Conservation (phyloP, 2,888 invertebrate species). For the Xestobium rufovillosum region DNA sequence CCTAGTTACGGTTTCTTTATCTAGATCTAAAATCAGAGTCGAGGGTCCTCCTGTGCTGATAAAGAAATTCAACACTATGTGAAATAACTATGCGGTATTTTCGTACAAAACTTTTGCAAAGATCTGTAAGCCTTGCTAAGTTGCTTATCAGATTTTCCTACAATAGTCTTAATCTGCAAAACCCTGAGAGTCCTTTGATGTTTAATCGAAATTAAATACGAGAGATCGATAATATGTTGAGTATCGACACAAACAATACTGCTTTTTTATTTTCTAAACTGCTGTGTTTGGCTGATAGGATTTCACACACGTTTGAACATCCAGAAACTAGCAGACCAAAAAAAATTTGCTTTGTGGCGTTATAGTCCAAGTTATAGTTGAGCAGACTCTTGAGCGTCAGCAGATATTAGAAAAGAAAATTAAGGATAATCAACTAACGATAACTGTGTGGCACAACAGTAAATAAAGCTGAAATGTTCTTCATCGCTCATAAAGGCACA, state of each 20-base stretch:
- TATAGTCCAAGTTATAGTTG: too few species aligned
- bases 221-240: slow-evolving; percentile 29
- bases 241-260: slow-evolving; percentile 28
- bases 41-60: slow-evolving; percentile 29
- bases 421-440: slow-evolving; percentile 9
- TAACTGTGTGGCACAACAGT: slow-evolving; percentile 4
- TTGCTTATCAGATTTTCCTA: slow-evolving; percentile 38
- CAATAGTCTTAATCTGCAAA: slow-evolving; percentile 38
- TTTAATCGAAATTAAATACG: slow-evolving; percentile 40
- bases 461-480: too few species aligned
- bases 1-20: too few species aligned
- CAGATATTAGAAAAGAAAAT: neutral
- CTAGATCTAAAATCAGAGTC: slow-evolving; percentile 25
- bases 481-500: too few species aligned
- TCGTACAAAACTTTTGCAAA: too few species aligned
- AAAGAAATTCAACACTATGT: slow-evolving; percentile 30
- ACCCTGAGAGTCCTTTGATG: slow-evolving; percentile 41
- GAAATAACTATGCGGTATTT: slow-evolving; percentile 34
- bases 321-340: too few species aligned
- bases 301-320: slow-evolving; percentile 37
- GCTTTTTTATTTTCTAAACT: slow-evolving; percentile 23
- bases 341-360: too few species aligned
- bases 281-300: slow-evolving; percentile 36
- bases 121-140: too few species aligned
- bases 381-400: too few species aligned